Evolutionary conservation across 2,797 vertebrate species (phyloP).

Genomic region (Falco novaeseelandiae): DNA sequence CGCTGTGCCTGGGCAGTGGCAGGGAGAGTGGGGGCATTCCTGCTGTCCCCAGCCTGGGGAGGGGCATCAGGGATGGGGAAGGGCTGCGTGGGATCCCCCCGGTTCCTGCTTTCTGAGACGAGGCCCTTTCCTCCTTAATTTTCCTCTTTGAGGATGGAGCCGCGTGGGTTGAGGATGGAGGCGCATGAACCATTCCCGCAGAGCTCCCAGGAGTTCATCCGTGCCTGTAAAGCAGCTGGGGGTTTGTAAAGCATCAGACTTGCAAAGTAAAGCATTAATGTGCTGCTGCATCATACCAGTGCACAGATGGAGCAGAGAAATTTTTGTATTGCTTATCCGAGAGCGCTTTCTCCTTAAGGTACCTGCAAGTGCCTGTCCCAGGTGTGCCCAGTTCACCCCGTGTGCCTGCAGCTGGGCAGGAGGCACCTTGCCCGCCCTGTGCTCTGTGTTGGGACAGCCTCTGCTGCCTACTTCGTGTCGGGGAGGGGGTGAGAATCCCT

Average conservation of each 20-base stretch:
- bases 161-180: background rate
- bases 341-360: background rate
- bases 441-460: rapidly evolving
- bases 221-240: background rate
- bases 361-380: background rate
- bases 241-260: background rate
- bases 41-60: background rate
- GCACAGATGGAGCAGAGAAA: background rate
- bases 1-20: background rate
- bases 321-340: background rate
- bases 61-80: background rate
- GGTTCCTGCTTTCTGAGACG: background rate
- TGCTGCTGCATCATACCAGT: background rate
- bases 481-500: background rate
- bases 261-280: background rate
- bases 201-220: background rate
- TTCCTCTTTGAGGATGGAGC: background rate
- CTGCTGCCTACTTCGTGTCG: rapidly evolving
- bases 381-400: background rate
- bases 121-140: background rate
- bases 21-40: background rate
- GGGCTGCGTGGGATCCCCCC: background rate
- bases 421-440: background rate
- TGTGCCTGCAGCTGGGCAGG: background rate
- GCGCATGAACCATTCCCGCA: background rate